phyloP scores from a whole-genome alignment of 2,113 vertebrate species.

The Entomyzon cyanotis region DNA sequence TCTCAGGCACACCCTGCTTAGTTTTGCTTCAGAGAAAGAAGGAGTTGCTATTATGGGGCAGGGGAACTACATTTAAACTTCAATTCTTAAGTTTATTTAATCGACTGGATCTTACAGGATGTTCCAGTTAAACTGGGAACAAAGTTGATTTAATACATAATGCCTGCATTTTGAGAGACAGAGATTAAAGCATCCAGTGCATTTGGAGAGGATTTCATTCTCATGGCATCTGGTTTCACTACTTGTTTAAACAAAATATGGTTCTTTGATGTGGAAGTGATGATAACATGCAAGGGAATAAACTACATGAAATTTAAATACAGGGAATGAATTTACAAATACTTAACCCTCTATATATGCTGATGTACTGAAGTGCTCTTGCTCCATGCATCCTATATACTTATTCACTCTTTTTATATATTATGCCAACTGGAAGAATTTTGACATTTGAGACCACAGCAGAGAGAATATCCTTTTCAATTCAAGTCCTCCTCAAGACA shows the following conservation, averaged over 20 bases:
- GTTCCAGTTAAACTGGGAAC: constrained; percentile 16
- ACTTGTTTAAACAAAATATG: constrained; percentile 29
- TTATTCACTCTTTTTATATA: background rate
- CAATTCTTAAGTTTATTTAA: background rate
- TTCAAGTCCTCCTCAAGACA: background rate
- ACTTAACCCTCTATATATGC: background rate
- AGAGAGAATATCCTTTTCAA: background rate
- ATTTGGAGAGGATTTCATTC: background rate
- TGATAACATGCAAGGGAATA: background rate
- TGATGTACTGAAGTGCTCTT: background rate
- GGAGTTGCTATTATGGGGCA: background rate
- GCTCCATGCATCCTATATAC: background rate
- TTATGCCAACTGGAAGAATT: background rate
- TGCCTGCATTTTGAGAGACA: background rate
- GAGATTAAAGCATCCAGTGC: background rate
- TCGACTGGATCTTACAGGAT: background rate
- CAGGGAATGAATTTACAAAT: background rate
- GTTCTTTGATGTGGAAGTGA: constrained; percentile 40
- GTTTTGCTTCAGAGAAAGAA: background rate
- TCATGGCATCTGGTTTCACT: background rate
- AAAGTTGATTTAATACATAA: background rate
- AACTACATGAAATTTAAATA: background rate
- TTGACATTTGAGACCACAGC: background rate
- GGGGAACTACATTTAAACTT: background rate
- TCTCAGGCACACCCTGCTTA: background rate